Percentiles rank a stretch among this genome's conserved stretches.
These are phyloP conservation scores for Anableps anableps DNA, from an alignment of 2,797 vertebrate genomes.

Conservation along the genomic window DNA sequence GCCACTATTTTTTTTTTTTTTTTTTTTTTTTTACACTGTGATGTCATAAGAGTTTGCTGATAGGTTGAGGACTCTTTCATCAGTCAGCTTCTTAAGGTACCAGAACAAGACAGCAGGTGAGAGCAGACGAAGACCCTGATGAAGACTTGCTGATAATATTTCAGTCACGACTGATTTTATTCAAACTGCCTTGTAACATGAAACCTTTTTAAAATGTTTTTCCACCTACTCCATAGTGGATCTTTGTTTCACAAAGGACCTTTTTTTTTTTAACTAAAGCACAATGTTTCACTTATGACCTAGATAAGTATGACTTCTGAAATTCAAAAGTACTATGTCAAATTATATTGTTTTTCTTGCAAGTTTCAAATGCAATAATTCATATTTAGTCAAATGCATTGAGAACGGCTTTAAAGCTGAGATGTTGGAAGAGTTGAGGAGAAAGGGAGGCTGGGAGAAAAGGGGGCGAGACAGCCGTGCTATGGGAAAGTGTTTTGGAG, in stretches of 20 bases:
- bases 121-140: background rate
- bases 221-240: background rate
- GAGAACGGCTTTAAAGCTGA: slow-evolving; percentile 45
- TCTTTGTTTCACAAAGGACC: background rate
- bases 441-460: slow-evolving; percentile 58
- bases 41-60: no score
- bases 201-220: no score
- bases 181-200: no score
- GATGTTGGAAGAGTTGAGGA: slow-evolving; percentile 57
- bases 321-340: background rate
- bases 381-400: slow-evolving; percentile 45
- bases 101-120: no score
- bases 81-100: no score
- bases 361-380: slow-evolving; percentile 2
- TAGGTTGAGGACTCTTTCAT: no score
- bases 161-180: background rate
- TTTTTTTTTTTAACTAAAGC: background rate
- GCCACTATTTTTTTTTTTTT: no score
- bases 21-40: no score
- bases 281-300: background rate
- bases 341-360: background rate
- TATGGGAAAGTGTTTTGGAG: slow-evolving; percentile 83
- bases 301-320: background rate
- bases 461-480: slow-evolving; percentile 75
- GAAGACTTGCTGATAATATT: no score